These are phyloP conservation scores for Temnothorax longispinosus DNA, from an alignment of 1,140 invertebrate species.

Conservation along the genomic window DNA sequence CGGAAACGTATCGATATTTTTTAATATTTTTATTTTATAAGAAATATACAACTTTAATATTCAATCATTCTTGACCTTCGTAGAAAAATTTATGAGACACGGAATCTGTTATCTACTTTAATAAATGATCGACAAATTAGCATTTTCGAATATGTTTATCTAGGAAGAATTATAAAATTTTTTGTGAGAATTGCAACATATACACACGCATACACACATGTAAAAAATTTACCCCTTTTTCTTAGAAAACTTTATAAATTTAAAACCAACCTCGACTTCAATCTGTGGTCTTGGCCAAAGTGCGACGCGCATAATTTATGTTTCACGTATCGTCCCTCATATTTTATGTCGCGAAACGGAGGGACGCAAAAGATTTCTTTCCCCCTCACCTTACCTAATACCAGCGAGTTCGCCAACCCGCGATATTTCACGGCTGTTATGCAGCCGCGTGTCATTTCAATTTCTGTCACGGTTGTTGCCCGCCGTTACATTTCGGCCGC, in stretches of 20 bases:
- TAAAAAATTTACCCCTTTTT: background rate
- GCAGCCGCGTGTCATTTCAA: slow-evolving; percentile 51
- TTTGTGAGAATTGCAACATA: background rate
- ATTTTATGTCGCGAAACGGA: slow-evolving; percentile 19
- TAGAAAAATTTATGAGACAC: slow-evolving; percentile 1
- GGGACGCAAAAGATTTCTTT: slow-evolving; percentile 30
- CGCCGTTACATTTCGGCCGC: slow-evolving; percentile 20
- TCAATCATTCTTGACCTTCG: background rate
- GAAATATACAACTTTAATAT: background rate
- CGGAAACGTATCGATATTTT: slow-evolving; percentile 25
- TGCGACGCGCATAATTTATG: slow-evolving; percentile 36
- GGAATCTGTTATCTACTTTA: background rate
- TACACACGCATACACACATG: background rate
- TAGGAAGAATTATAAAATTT: background rate
- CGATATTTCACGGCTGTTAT: slow-evolving; percentile 52
- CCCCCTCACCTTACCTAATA: background rate
- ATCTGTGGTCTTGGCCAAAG: background rate
- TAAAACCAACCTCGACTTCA: background rate
- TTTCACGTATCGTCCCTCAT: slow-evolving; percentile 38
- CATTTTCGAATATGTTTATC: background rate
- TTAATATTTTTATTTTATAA: background rate
- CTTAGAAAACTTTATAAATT: slow-evolving; percentile 9
- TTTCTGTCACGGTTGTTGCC: slow-evolving; percentile 43
- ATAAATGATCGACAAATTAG: background rate
- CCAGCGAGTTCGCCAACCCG: slow-evolving; percentile 33